A percentile compares a stretch with the other conserved stretches of the same genome.
Conservation (phyloP, 2,888 invertebrate species). For the Antheraea assamensis region DNA sequence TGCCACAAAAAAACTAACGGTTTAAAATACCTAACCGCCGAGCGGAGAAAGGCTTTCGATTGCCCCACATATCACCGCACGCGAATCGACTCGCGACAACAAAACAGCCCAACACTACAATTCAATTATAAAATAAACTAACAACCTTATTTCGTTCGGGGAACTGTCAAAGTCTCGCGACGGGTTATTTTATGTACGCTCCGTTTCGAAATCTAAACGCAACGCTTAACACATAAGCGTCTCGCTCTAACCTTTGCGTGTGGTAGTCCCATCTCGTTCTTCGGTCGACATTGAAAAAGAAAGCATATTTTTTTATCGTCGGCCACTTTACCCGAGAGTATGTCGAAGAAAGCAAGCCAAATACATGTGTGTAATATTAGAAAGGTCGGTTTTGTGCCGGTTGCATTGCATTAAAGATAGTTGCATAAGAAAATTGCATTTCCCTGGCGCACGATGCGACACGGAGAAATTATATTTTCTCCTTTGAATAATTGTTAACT, state of each 20-base stretch:
- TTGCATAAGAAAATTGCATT: conserved; percentile 81
- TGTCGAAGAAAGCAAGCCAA: conserved; percentile 81
- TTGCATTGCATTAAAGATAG: conserved; percentile 70
- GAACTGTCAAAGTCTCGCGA: conserved; percentile 60
- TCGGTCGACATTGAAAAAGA: conserved; percentile 78
- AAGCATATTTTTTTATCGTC: conserved; percentile 73
- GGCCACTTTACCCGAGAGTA: conserved; percentile 73
- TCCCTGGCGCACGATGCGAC: conserved; percentile 53
- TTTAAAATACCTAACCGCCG: conserved; percentile 79
- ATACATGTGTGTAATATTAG: conserved; percentile 79
- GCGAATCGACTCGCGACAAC: conserved; percentile 65
- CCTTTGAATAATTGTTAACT: conserved; percentile 21
- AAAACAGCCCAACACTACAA: conserved; percentile 59
- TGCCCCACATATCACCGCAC: conserved; percentile 79
- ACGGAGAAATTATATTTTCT: conserved; percentile 33
- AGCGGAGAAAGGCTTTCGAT: conserved; percentile 82
- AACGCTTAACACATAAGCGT: conserved; percentile 55
- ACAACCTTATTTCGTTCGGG: conserved; percentile 52
- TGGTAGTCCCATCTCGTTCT: conserved; percentile 48
- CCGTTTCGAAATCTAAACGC: conserved; percentile 58
- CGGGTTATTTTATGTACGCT: conserved; percentile 58
- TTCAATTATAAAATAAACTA: conserved; percentile 44
- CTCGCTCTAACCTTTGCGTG: conserved; percentile 51
- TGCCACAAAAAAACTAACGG: conserved; percentile 81
- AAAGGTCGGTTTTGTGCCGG: conserved; percentile 69